Percentiles rank a stretch among this genome's conserved stretches.
Conservation (phyloP, 2,113 vertebrate species). For the Psittacula cyanocephala region DNA sequence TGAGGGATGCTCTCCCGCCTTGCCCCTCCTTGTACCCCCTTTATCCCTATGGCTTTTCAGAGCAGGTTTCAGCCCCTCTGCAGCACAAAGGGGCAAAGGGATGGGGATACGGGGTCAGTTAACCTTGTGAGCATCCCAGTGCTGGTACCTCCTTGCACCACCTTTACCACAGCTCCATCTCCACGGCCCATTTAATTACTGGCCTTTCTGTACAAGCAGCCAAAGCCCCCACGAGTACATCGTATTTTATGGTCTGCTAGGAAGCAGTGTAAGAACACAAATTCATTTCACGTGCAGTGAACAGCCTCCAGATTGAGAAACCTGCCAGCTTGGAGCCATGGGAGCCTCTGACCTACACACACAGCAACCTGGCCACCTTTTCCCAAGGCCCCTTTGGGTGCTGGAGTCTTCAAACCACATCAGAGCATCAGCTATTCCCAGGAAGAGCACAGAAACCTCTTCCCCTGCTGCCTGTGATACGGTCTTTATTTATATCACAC, state of each 20-base stretch:
- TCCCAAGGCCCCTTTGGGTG: background rate
- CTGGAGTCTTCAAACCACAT: background rate
- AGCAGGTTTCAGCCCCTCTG: background rate
- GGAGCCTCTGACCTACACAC: background rate
- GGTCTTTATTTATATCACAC: slow-evolving; percentile 58
- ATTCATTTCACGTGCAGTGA: background rate
- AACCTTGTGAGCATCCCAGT: accelerated
- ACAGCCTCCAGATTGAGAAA: background rate
- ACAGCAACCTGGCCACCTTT: background rate
- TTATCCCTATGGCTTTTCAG: accelerated
- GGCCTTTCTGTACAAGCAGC: background rate
- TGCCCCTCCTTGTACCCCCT: accelerated
- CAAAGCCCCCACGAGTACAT: background rate
- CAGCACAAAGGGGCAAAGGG: accelerated
- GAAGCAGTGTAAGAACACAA: background rate
- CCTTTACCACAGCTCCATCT: background rate
- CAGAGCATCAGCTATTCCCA: background rate
- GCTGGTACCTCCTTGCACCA: accelerated
- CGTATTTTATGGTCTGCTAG: background rate
- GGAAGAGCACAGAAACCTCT: background rate
- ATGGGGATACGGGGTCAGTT: accelerated
- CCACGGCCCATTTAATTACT: background rate
- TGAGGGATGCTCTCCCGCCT: background rate
- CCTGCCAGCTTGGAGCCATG: background rate
- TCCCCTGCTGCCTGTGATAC: slow-evolving; percentile 22